Percentiles rank a stretch among this genome's conserved stretches.
phyloP scores from a whole-genome alignment of 2,888 invertebrate genomes.

The Drosophila cyrtoloma region DNA sequence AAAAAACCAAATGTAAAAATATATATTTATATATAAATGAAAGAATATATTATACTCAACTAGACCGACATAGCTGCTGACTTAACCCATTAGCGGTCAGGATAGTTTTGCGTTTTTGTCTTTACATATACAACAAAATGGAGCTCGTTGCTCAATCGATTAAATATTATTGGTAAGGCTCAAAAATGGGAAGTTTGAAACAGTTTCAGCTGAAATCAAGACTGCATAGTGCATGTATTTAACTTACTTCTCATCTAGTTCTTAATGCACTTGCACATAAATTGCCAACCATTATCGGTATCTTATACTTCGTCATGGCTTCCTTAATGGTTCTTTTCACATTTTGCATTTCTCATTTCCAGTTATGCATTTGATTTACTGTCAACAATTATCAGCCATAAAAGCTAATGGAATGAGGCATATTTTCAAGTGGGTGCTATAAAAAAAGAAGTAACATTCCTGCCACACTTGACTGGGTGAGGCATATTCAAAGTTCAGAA shows the following conservation, averaged over 20 bases:
- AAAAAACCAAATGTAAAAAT: slow-evolving; percentile 16
- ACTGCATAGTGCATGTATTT: background rate
- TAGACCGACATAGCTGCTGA: slow-evolving; percentile 37
- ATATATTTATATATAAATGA: slow-evolving; percentile 38
- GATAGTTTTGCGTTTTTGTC: background rate
- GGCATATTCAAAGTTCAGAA: slow-evolving; percentile 29
- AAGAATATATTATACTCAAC: slow-evolving; percentile 44
- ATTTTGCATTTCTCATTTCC: slow-evolving; percentile 9
- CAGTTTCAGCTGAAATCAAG: background rate
- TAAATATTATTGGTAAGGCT: background rate
- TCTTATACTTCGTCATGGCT: slow-evolving; percentile 18
- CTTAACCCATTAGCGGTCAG: slow-evolving; percentile 32
- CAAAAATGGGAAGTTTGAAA: background rate
- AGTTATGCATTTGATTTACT: slow-evolving; percentile 47
- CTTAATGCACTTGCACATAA: slow-evolving; percentile 8
- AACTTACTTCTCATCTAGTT: background rate
- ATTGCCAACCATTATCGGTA: slow-evolving; percentile 28
- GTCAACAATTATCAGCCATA: slow-evolving; percentile 53
- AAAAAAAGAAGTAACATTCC: slow-evolving; percentile 19
- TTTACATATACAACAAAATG: background rate
- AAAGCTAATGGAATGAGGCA: slow-evolving; percentile 37
- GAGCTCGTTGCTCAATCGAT: background rate
- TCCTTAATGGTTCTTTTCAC: slow-evolving; percentile 28
- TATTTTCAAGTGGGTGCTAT: slow-evolving; percentile 20
- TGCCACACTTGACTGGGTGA: slow-evolving; percentile 44